Evolutionary conservation across 2,888 invertebrate genomes (phyloP).

Genomic region (Arctia plantaginis): DNA sequence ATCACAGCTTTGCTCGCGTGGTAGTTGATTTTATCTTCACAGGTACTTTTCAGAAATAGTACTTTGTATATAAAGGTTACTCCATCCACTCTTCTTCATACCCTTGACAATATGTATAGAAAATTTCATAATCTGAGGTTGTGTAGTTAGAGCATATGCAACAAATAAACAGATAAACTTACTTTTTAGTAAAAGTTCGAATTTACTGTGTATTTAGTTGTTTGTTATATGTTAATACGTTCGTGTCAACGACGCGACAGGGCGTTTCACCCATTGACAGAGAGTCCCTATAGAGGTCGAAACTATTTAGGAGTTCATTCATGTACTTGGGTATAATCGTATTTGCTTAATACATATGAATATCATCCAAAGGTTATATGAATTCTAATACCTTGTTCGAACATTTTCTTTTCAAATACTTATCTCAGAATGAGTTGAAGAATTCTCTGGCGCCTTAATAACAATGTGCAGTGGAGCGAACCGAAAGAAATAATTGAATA

Average conservation of each 20-base stretch:
- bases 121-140: too few species aligned
- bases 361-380: neutral
- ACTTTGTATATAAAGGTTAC: too few species aligned
- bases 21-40: too few species aligned
- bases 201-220: neutral
- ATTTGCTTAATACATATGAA: neutral
- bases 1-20: too few species aligned
- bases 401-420: constrained; percentile 15
- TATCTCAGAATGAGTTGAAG: constrained; percentile 16
- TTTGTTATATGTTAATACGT: neutral
- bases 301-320: neutral
- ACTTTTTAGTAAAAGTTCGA: neutral
- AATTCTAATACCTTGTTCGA: too few species aligned
- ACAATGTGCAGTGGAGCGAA: constrained; percentile 18
- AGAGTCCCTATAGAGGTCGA: neutral
- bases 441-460: constrained; percentile 20
- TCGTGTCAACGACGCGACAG: neutral
- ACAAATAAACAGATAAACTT: neutral
- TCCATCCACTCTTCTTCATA: too few species aligned
- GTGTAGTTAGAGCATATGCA: neutral
- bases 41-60: too few species aligned
- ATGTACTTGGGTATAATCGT: too few species aligned
- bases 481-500: constrained; percentile 25
- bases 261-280: neutral
- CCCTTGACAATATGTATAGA: too few species aligned